These are phyloP conservation scores for Lamellibrachia satsuma DNA, from an alignment of 2,888 invertebrate species.

Conservation along the genomic window DNA sequence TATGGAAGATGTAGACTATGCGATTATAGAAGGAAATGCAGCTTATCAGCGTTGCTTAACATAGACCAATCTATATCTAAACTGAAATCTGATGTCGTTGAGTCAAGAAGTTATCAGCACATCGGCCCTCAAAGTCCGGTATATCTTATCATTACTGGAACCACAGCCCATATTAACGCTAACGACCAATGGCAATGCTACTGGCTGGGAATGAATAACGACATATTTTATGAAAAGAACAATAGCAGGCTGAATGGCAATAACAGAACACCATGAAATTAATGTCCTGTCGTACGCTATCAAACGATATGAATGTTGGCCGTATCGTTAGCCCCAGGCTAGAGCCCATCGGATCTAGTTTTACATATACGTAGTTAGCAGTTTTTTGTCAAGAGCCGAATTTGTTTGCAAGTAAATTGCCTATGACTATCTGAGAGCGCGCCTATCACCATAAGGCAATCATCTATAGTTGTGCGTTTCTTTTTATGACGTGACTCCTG, in stretches of 20 bases:
- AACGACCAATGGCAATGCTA: neutral
- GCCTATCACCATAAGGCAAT: neutral
- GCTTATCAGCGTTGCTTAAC: neutral
- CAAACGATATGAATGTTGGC: neutral
- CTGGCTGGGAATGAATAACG: neutral
- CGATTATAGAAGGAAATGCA: neutral
- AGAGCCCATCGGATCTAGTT: neutral
- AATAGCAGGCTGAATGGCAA: neutral
- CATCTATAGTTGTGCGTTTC: neutral
- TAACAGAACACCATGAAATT: neutral
- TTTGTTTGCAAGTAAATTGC: constrained; percentile 13
- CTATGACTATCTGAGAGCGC: neutral
- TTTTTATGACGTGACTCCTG: neutral
- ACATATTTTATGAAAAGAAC: neutral
- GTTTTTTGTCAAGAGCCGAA: neutral
- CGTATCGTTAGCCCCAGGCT: neutral
- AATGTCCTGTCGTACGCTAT: neutral
- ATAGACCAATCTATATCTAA: neutral
- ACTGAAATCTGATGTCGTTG: neutral
- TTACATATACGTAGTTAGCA: neutral
- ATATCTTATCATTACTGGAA: neutral
- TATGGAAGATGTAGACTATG: neutral
- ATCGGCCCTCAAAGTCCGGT: neutral
- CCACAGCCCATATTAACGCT: neutral
- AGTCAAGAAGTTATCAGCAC: neutral